A percentile compares a stretch with the other conserved stretches of the same genome.
Evolutionary conservation across 2,797 vertebrate species (phyloP).

Genomic region (Centroberyx gerrardi): DNA sequence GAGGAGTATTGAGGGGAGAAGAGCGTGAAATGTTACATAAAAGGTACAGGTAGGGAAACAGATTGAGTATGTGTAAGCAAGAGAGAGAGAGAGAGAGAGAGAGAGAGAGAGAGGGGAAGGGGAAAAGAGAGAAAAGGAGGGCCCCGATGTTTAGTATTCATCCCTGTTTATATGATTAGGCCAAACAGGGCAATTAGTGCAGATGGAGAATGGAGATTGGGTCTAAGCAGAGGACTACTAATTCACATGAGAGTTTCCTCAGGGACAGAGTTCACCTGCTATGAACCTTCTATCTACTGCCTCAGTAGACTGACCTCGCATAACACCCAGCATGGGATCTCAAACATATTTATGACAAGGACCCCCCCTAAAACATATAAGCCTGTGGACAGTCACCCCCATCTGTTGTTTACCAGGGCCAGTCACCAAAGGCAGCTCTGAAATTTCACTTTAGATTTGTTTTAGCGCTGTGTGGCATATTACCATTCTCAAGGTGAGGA

Average conservation of each 20-base stretch:
- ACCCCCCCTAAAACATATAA: slow-evolving; percentile 32
- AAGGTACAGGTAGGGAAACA: slow-evolving; percentile 65
- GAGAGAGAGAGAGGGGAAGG: slow-evolving; percentile 25
- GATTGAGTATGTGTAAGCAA: slow-evolving; percentile 52
- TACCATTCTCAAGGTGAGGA: background rate
- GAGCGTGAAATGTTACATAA: slow-evolving; percentile 45
- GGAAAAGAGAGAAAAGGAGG: slow-evolving; percentile 27
- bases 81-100: slow-evolving; percentile 34
- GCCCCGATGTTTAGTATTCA: slow-evolving; percentile 73
- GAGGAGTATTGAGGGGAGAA: slow-evolving; percentile 56
- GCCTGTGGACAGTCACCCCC: slow-evolving; percentile 33
- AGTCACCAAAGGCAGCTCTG: slow-evolving; percentile 18
- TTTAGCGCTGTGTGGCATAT: background rate
- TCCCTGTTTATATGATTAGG: slow-evolving; percentile 72
- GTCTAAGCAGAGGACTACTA: slow-evolving; percentile 54
- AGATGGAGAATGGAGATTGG: slow-evolving; percentile 66
- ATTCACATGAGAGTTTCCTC: slow-evolving; percentile 64
- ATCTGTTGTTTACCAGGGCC: slow-evolving; percentile 40
- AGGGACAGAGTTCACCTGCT: slow-evolving; percentile 53
- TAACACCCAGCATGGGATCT: slow-evolving; percentile 26
- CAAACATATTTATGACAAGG: slow-evolving; percentile 47
- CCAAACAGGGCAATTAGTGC: slow-evolving; percentile 80
- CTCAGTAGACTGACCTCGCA: slow-evolving; percentile 43
- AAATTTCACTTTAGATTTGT: slow-evolving; percentile 30
- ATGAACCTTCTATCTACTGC: slow-evolving; percentile 49